Percentiles rank a stretch among this genome's conserved stretches.
These are phyloP conservation scores for Babylonia areolata DNA, from an alignment of 1,140 invertebrate species.

Conservation along the genomic window DNA sequence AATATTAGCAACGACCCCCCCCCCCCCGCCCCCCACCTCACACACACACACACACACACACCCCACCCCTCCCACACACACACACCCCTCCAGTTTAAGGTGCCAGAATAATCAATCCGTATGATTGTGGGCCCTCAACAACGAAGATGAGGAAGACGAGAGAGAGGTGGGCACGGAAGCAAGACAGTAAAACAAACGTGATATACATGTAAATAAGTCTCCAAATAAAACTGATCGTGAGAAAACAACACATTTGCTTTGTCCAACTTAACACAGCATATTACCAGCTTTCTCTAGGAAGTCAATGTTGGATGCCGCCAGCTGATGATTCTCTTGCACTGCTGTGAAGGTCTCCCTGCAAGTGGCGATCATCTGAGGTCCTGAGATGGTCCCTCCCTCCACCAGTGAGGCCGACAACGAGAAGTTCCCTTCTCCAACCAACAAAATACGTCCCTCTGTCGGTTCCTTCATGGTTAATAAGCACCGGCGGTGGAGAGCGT, in stretches of 20 bases:
- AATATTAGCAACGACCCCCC: neutral
- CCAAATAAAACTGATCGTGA: neutral
- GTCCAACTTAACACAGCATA: no score
- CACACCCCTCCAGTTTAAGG: no score
- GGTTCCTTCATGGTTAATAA: conserved; percentile 36
- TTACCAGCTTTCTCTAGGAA: conserved; percentile 63
- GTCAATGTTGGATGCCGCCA: conserved; percentile 60
- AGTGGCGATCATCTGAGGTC: conserved; percentile 62
- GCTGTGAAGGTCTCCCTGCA: conserved; percentile 64
- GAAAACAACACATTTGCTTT: neutral
- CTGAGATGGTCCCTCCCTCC: conserved; percentile 43
- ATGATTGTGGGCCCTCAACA: no score
- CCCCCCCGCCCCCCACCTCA: no score
- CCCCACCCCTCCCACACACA: no score
- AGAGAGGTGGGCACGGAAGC: neutral
- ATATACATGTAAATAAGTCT: no score
- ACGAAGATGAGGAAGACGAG: no score
- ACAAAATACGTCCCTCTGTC: conserved; percentile 54
- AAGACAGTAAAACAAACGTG: neutral
- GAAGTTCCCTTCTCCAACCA: conserved; percentile 81
- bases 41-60: no score
- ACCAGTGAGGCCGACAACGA: conserved; percentile 78
- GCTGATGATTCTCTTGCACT: conserved; percentile 60
- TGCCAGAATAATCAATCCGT: no score
- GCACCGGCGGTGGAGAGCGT: no score